Percentiles rank a stretch among this genome's conserved stretches.
Evolutionary conservation across 2,888 invertebrate genomes (phyloP).

Genomic region (Mythimna albipuncta): DNA sequence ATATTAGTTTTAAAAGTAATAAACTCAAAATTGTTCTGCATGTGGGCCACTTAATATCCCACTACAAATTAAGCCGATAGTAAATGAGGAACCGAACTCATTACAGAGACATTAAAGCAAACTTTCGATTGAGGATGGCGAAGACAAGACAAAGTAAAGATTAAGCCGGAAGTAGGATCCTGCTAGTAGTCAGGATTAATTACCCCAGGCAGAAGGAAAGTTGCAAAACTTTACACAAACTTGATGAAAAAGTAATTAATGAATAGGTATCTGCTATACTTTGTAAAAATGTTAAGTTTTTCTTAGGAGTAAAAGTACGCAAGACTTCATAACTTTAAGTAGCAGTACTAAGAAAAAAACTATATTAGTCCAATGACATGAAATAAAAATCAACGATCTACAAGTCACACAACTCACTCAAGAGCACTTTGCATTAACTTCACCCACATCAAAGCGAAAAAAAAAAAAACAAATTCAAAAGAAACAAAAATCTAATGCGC

Average conservation of each 20-base stretch:
- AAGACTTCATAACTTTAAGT: neutral
- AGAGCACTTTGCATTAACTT: neutral
- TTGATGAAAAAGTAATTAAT: slow-evolving; percentile 51
- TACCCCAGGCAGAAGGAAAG: slow-evolving; percentile 28
- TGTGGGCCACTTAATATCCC: slow-evolving; percentile 5
- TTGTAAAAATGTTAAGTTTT: slow-evolving; percentile 10
- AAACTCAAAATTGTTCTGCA: neutral
- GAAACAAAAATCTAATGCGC: slow-evolving; percentile 26
- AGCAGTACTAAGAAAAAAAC: neutral
- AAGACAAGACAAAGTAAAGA: slow-evolving; percentile 52
- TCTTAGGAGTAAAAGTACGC: slow-evolving; percentile 3
- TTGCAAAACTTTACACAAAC: slow-evolving; percentile 39
- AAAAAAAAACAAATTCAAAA: slow-evolving; percentile 9
- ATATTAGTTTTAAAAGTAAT: neutral
- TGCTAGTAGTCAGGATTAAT: slow-evolving; percentile 57
- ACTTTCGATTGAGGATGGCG: slow-evolving; percentile 42
- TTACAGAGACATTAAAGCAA: slow-evolving; percentile 39
- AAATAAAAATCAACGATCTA: slow-evolving; percentile 8
- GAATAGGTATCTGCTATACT: slow-evolving; percentile 12
- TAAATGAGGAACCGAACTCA: slow-evolving; percentile 32
- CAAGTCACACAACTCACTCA: neutral
- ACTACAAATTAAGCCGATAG: slow-evolving; percentile 23
- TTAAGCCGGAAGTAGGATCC: slow-evolving; percentile 47
- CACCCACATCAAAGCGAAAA: neutral
- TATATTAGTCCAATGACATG: too few relatives aligned